Conservation (phyloP, 2,113 vertebrate species). For the Oncorhynchus tshawytscha region DNA sequence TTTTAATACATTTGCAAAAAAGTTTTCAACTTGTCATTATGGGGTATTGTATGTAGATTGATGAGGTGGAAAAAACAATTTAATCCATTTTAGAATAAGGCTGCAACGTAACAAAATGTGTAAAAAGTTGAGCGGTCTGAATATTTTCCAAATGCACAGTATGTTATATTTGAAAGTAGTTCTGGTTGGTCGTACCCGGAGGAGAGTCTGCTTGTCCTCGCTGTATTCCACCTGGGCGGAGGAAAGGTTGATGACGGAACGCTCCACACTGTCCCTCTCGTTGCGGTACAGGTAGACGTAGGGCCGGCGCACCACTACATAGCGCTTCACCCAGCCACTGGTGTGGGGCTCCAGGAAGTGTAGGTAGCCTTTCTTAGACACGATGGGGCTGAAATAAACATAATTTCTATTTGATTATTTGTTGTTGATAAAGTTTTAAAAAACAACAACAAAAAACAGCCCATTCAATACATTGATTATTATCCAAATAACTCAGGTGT, state of each 20-base stretch:
- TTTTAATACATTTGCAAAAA: too few relatives aligned
- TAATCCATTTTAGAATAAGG: too few relatives aligned
- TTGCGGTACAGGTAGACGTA: constrained; percentile 96
- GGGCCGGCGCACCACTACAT: constrained; percentile 89
- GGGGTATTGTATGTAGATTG: too few relatives aligned
- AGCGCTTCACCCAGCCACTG: constrained; percentile 92
- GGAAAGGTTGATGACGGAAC: constrained; percentile 94
- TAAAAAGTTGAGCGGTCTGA: too few relatives aligned
- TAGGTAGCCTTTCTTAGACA: constrained; percentile 97
- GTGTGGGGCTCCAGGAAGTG: constrained; percentile 97
- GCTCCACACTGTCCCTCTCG: constrained; percentile 87
- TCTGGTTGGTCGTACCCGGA: constrained; percentile 77
- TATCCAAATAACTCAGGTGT: too few relatives aligned
- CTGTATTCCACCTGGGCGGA: constrained; percentile 98
- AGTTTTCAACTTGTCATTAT: too few relatives aligned
- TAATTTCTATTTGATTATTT: neutral
- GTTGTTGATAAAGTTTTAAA: neutral
- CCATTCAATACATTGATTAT: too few relatives aligned
- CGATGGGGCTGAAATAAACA: constrained; percentile 80
- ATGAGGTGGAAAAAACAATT: too few relatives aligned
- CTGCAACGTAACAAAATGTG: too few relatives aligned
- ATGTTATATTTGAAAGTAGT: constrained; percentile 60
- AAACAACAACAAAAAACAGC: too few relatives aligned
- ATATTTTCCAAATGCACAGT: constrained; percentile 29
- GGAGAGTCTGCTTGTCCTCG: constrained; percentile 95